phyloP scores from a whole-genome alignment of 2,113 vertebrate genomes.

The Callionymus lyra region DNA sequence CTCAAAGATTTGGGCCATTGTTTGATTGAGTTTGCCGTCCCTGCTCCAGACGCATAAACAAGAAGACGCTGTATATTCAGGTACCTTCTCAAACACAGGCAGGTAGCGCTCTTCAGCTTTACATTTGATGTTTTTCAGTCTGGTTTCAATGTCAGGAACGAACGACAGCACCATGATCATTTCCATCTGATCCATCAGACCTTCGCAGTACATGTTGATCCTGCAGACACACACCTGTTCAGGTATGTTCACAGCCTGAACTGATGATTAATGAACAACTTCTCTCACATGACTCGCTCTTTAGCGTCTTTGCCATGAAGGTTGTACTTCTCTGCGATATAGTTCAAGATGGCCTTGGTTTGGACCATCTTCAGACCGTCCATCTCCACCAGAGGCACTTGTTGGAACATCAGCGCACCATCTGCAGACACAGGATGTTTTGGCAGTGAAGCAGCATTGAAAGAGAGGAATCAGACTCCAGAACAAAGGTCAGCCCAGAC shows the following conservation, averaged over 20 bases:
- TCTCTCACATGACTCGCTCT: slow-evolving; percentile 73
- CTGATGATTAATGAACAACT: not conserved
- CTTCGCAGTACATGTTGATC: slow-evolving; percentile 82
- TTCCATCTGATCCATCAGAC: slow-evolving; percentile 72
- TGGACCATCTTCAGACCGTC: slow-evolving; percentile 87
- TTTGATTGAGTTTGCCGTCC: too few relatives aligned
- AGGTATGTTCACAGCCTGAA: not conserved
- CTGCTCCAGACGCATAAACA: too few relatives aligned
- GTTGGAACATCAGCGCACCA: slow-evolving; percentile 77
- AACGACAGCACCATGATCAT: slow-evolving; percentile 68
- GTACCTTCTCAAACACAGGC: slow-evolving; percentile 83
- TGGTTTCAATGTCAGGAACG: slow-evolving; percentile 44
- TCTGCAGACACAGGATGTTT: slow-evolving; percentile 36
- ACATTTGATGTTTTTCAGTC: slow-evolving; percentile 54
- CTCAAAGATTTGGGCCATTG: too few relatives aligned
- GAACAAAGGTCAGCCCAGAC: not conserved
- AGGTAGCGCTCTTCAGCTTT: slow-evolving; percentile 72
- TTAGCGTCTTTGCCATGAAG: slow-evolving; percentile 77
- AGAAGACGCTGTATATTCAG: too few relatives aligned
- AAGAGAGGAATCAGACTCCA: not conserved
- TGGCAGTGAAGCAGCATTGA: too few relatives aligned
- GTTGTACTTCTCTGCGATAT: slow-evolving; percentile 83
- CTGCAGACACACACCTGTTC: slow-evolving; percentile 44
- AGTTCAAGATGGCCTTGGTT: slow-evolving; percentile 78
- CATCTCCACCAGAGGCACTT: slow-evolving; percentile 86